Base-by-base conservation (phyloP, 1,140 invertebrate species). In the Neodiprion pinetum region DNA sequence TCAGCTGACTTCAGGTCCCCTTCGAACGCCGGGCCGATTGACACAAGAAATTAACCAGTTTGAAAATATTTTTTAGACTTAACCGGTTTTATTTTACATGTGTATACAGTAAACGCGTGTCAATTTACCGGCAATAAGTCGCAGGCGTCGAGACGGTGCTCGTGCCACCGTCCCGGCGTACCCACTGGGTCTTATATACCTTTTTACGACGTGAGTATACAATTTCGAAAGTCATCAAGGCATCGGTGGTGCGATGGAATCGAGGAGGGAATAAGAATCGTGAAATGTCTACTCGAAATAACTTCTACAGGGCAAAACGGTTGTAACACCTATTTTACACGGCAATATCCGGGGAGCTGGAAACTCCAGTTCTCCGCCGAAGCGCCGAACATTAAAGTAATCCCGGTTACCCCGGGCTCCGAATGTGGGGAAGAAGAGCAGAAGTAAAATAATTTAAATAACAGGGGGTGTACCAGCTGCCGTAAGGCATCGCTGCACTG, bases 361-460 rank as follows among this genome's bases (percentile, higher is more conserved):
- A 61, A 61, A 61, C 9, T 61, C 28, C 28, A 40, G 53, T 61
- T 61, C 53, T 61, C 53, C n/a, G 53, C 53, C 53, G n/a, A 5
- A 61, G 53, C 11, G n/a, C 11, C n/a, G 53, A 61, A 61, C 53
- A 61, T 61, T 61, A 61, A 61, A 61, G 53, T 61, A 61, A 61
- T 61, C 53, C 53, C n/a, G n/a, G 53, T 17, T 12, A 61, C 53
- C 28, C 53, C 0, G n/a, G 53, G 4, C n/a, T 12, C 11, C 11
- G 53, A 17, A 61, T 61, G 11, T 12, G 11, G 53, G 8, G 53
- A 17, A 61, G 53, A 61, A 61, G 53, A 61, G 53, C 11, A 61
- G 53, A 61, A 61, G 53, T 61, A 61, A 61, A 61, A 61, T 61
- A 61, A 61, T 61, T 61, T 61, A 61, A 61, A 61, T 61, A 61